Conservation (phyloP, 2,797 vertebrate species). For the Rhinatrema bivittatum region DNA sequence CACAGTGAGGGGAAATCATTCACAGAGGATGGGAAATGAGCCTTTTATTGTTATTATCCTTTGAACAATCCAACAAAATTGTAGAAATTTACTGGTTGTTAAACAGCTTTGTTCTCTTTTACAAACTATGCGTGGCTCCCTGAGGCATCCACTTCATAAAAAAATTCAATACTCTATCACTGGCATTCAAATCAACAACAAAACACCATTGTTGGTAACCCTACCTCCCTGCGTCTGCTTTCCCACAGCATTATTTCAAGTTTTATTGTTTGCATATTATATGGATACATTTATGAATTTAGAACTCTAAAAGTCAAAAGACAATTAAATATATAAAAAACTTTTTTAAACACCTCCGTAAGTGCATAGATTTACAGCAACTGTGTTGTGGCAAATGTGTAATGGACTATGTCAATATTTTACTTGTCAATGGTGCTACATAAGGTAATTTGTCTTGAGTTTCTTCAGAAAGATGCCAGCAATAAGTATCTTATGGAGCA, state of each 20-base stretch:
- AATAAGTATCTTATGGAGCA: too few relatives aligned
- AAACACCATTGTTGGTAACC: background rate
- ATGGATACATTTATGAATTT: too few relatives aligned
- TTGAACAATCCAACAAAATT: background rate
- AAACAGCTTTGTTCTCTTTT: constrained; percentile 1
- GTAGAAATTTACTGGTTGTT: background rate
- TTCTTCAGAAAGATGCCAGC: too few relatives aligned
- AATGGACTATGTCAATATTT: too few relatives aligned
- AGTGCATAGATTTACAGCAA: too few relatives aligned
- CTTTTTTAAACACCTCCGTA: too few relatives aligned
- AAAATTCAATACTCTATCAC: background rate
- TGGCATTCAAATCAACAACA: background rate
- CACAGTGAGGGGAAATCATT: background rate
- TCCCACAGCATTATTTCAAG: background rate
- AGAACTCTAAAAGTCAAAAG: too few relatives aligned
- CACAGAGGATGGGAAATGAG: background rate
- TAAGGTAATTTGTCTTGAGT: too few relatives aligned
- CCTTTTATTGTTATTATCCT: background rate
- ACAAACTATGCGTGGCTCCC: background rate
- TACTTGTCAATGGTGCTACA: too few relatives aligned
- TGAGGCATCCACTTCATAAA: background rate
- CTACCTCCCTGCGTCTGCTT: constrained; percentile 6
- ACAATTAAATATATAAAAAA: too few relatives aligned
- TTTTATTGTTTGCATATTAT: too few relatives aligned
- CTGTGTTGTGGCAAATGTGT: too few relatives aligned